Evolutionary conservation across 2,888 invertebrate genomes (phyloP).

Genomic region (Drosophila macrospina): DNA sequence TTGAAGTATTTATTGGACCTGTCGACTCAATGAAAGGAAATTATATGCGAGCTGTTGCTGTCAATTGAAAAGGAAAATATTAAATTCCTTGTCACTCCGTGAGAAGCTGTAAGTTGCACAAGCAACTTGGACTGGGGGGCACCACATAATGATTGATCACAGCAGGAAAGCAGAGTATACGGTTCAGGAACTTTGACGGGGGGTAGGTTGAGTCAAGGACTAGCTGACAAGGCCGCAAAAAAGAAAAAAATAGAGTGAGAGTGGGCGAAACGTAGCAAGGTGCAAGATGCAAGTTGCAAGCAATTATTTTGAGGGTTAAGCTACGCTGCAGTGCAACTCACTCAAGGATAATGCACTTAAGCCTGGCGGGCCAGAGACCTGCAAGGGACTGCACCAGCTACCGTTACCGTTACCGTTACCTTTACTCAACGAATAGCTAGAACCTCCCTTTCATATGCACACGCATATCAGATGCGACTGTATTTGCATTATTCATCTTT

Average conservation of each 20-base stretch:
- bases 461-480: conserved; percentile 36
- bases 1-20: conserved; percentile 4
- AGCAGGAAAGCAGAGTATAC: no score
- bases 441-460: conserved; percentile 35
- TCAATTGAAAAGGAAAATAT: conserved; percentile 26
- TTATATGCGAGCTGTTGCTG: conserved; percentile 26
- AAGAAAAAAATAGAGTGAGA: background rate
- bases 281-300: conserved; percentile 29
- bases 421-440: conserved; percentile 12
- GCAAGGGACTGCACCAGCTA: conserved; percentile 22
- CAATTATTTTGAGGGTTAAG: conserved; percentile 51
- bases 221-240: background rate
- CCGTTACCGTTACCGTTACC: conserved; percentile 21
- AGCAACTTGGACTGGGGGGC: conserved; percentile 12
- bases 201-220: conserved; percentile 37
- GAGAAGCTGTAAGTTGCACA: background rate
- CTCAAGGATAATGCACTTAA: conserved; percentile 68
- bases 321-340: conserved; percentile 34
- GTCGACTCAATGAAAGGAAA: conserved; percentile 4
- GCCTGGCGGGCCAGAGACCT: conserved; percentile 19
- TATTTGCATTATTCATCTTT: conserved; percentile 71
- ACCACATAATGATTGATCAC: conserved; percentile 47
- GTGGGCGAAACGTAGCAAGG: background rate
- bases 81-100: conserved; percentile 32
- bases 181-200: no score